Percentiles rank a stretch among this genome's conserved stretches.
These are phyloP conservation scores for Alca torda DNA, from an alignment of 2,797 vertebrate species.

Conservation along the genomic window DNA sequence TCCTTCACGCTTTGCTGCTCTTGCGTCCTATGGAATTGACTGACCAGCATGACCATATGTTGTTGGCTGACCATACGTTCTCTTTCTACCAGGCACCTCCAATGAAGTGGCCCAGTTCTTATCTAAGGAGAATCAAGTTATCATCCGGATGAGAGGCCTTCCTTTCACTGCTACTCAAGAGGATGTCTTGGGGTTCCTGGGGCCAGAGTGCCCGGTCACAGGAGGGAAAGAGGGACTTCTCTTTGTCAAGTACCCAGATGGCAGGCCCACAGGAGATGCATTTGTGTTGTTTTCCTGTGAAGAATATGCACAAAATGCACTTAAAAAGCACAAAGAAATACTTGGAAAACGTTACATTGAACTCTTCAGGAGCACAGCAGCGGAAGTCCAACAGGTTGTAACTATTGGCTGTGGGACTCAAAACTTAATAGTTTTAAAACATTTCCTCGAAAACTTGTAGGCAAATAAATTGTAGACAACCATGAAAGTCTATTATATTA, in stretches of 20 bases:
- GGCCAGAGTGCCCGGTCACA: constrained; percentile 89
- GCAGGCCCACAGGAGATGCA: constrained; percentile 93
- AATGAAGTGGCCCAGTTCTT: constrained; percentile 96
- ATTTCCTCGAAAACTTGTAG: background rate
- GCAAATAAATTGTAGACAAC: background rate
- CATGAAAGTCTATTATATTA: background rate
- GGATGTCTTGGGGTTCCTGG: constrained; percentile 91
- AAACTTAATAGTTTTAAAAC: background rate
- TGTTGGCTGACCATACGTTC: background rate
- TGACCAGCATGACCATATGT: background rate
- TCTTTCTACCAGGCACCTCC: constrained; percentile 84
- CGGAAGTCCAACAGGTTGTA: constrained; percentile 94
- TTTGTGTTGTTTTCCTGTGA: constrained; percentile 97
- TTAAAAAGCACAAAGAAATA: constrained; percentile 97
- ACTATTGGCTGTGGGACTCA: background rate
- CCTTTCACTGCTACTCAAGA: constrained; percentile 90
- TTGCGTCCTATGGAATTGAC: accelerated
- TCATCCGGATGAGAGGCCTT: constrained; percentile 92
- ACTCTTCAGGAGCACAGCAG: constrained; percentile 94
- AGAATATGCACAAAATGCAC: constrained; percentile 92
- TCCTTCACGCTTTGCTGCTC: background rate
- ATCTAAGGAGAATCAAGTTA: constrained; percentile 95
- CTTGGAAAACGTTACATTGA: constrained; percentile 97
- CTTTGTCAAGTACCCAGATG: constrained; percentile 95
- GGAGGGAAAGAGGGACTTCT: constrained; percentile 90